Percentiles rank a stretch among this genome's conserved stretches.
phyloP scores from a whole-genome alignment of 2,797 vertebrate genomes.

The Taenioides sp. region DNA sequence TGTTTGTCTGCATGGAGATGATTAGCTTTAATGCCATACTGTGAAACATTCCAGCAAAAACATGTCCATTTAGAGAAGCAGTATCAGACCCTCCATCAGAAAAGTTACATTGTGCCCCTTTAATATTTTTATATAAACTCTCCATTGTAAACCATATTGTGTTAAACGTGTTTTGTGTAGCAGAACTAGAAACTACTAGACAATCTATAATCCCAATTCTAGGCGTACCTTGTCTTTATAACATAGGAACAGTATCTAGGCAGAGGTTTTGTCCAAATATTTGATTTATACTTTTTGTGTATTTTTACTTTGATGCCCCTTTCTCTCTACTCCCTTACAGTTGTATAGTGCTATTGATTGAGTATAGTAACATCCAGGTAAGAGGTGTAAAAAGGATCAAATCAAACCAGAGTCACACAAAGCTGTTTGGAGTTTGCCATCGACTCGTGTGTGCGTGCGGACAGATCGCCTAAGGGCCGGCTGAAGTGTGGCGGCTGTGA shows the following conservation, averaged over 20 bases:
- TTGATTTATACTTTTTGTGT: not conserved
- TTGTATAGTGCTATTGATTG: slow-evolving; percentile 24
- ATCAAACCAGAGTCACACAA: slow-evolving; percentile 24
- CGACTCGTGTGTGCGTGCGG: slow-evolving; percentile 53
- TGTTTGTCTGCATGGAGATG: too few species aligned
- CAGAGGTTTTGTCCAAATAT: not conserved
- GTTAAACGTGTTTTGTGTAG: not conserved
- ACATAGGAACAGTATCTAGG: not conserved
- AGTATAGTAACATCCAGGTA: slow-evolving; percentile 18
- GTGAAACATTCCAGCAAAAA: too few species aligned
- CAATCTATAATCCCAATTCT: too few species aligned
- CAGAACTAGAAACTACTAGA: not conserved
- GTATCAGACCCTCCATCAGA: not conserved
- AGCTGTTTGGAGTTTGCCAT: slow-evolving; percentile 39
- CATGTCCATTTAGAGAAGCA: too few species aligned
- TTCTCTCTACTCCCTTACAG: not conserved
- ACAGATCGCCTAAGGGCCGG: slow-evolving; percentile 56
- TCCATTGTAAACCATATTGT: not conserved
- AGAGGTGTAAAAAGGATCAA: slow-evolving; percentile 27
- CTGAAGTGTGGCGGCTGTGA: slow-evolving; percentile 56
- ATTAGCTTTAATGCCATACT: too few species aligned
- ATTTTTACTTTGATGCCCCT: not conserved
- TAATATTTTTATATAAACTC: too few species aligned
- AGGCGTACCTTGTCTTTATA: not conserved
- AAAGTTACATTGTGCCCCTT: too few species aligned